Conservation (phyloP, 2,888 invertebrate species). For the Electrophaes corylata region DNA sequence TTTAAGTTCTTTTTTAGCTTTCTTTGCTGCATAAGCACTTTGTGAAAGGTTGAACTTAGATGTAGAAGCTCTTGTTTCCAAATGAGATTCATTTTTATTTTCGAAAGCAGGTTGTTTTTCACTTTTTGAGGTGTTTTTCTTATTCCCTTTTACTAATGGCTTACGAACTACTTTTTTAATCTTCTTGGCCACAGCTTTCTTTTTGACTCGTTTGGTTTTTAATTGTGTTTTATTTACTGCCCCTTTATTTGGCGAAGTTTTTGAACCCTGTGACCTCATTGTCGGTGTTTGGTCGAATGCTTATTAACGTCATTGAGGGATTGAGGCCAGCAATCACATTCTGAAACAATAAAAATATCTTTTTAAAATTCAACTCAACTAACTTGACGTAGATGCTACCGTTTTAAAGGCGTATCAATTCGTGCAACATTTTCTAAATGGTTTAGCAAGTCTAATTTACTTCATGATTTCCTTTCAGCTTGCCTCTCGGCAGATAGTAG, state of each 20-base stretch:
- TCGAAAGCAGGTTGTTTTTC: conserved; percentile 52
- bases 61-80: conserved; percentile 58
- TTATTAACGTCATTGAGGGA: conserved; percentile 69
- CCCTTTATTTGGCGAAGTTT: conserved; percentile 77
- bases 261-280: conserved; percentile 80
- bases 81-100: conserved; percentile 54
- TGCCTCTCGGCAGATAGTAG: neutral
- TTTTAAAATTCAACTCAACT: conserved; percentile 1
- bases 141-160: conserved; percentile 58
- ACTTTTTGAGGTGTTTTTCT: conserved; percentile 61
- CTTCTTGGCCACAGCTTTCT: conserved; percentile 63
- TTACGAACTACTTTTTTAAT: conserved; percentile 67
- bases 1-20: conserved; percentile 65
- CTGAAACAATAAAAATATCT: conserved; percentile 68
- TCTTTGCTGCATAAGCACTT: conserved; percentile 65
- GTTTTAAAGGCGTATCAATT: conserved; percentile 47
- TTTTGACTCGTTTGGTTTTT: conserved; percentile 65
- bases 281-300: conserved; percentile 65
- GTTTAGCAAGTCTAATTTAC: neutral
- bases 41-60: conserved; percentile 55
- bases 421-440: conserved; percentile 46
- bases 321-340: conserved; percentile 64
- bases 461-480: neutral
- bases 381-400: conserved; percentile 45
- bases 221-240: conserved; percentile 68